Base-by-base conservation (phyloP, 35 echinoderm and acorn worm species). In the Chiridota heheva region DNA sequence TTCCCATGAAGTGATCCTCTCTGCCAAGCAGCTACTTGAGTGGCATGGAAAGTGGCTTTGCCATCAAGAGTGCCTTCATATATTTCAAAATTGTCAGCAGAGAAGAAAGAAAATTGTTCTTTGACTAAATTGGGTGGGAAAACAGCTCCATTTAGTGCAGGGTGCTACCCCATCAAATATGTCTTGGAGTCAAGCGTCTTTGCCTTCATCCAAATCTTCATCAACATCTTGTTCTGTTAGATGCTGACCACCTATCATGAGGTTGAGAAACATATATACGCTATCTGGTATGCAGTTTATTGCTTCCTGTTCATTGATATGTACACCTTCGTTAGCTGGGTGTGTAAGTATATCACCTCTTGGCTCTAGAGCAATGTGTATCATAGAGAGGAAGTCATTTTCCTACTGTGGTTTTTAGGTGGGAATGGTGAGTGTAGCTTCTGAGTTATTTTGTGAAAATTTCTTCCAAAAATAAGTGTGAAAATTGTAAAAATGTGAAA, bases 241-340 rank as follows among this genome's bases (percentile, higher is more conserved):
- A 5, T 60, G 58, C 58, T 60, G 58, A 3, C 58, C 58, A 60
- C 58, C 58, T 60, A 60, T 60, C 58, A 60, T 4, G n/a, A 60
- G 17, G 17, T 60, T 60, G 32, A 60, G 58, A 20, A 60, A 60
- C 58, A 60, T 60, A 20, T 60, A 60, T 20, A 60, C 6, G 32
- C 4, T 60, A 30, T 60, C 58, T 3, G 58, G 58, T 60, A 60
- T 18, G 18, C 58, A 60, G 58, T 60, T 30, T 60, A 60, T 60
- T 3, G 58, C 58, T 60, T n/a, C 58, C 17, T 60, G 58, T 60
- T 60, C 58, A 60, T 18, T 60, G 17, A 60, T 20, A 5, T 60
- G 4, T 3, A 60, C 58, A 60, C 58, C 58, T 60, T 60, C 58
- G 32, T 5, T 26, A 60, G 58, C 4, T 18, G 58, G 58, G n/a